Evolutionary conservation across 2,797 vertebrate genomes (phyloP).

Genomic region (Carapus acus): DNA sequence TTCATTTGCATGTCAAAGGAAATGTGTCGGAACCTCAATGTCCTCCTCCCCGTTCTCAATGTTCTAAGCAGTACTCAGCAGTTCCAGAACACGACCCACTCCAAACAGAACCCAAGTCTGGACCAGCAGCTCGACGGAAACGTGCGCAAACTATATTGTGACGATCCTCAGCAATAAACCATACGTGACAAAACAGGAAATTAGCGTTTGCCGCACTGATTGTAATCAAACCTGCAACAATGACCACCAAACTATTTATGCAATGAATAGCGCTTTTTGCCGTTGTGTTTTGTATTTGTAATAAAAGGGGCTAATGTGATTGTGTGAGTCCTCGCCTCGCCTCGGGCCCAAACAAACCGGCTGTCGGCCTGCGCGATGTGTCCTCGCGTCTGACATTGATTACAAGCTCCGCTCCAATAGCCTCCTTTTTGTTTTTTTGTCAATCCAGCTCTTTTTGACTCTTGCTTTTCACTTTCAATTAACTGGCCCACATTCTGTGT

Average conservation of each 20-base stretch:
- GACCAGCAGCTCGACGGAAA: conserved; percentile 29
- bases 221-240: conserved; percentile 57
- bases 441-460: conserved; percentile 35
- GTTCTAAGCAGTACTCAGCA: not conserved
- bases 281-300: conserved; percentile 66
- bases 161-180: conserved; percentile 13
- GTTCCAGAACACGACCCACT: conserved; percentile 10
- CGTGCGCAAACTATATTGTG: conserved; percentile 7
- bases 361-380: conserved; percentile 18
- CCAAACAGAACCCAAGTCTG: conserved; percentile 1
- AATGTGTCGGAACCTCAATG: conserved; percentile 21
- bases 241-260: conserved; percentile 56
- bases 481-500: conserved; percentile 31
- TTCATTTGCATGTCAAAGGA: conserved; percentile 30
- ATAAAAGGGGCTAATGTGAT: conserved; percentile 65
- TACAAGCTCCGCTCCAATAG: conserved; percentile 17
- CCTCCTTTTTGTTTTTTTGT: conserved; percentile 2
- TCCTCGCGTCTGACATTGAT: conserved; percentile 41
- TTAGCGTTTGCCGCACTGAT: conserved; percentile 64
- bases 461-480: conserved; percentile 44
- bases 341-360: conserved; percentile 6
- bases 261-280: conserved; percentile 50
- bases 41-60: no score
- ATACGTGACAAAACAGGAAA: conserved; percentile 38
- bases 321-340: conserved; percentile 14